Evolutionary conservation across 2,888 invertebrate genomes (phyloP).

Genomic region (Eupithecia abbreviata): DNA sequence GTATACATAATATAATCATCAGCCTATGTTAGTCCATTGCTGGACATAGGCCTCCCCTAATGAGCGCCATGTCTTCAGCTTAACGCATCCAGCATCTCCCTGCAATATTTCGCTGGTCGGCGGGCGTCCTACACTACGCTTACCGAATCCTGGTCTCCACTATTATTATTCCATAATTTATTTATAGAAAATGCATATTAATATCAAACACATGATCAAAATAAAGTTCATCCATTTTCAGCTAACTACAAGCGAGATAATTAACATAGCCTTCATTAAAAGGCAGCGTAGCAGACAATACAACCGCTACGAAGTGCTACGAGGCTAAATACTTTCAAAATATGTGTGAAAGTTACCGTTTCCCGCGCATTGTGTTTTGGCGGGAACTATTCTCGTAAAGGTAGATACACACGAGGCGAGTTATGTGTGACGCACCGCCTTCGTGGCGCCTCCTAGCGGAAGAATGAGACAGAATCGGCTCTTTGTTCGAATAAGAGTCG

Average conservation of each 20-base stretch:
- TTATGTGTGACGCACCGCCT: conserved; percentile 54
- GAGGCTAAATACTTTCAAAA: conserved; percentile 43
- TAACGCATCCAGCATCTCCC: no score
- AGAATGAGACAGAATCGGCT: conserved; percentile 46
- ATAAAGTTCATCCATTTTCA: neutral
- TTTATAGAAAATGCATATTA: no score
- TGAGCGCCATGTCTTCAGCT: no score
- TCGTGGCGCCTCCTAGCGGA: conserved; percentile 55
- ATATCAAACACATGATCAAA: neutral
- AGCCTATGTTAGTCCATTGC: no score
- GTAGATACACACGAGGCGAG: conserved; percentile 46
- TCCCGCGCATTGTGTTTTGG: conserved; percentile 59
- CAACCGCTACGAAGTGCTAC: conserved; percentile 43
- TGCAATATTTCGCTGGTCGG: no score
- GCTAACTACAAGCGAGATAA: neutral
- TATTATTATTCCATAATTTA: no score
- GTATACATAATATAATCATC: no score
- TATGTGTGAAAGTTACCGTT: conserved; percentile 59
- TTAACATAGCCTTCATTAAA: conserved; percentile 25
- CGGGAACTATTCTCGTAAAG: conserved; percentile 54
- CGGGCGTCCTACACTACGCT: no score
- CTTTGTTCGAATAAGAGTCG: conserved; percentile 46
- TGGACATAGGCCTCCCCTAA: no score
- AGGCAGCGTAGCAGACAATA: conserved; percentile 26
- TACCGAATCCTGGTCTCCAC: no score